Evolutionary conservation across 2,113 vertebrate species (phyloP).

Genomic region (Indicator indicator): DNA sequence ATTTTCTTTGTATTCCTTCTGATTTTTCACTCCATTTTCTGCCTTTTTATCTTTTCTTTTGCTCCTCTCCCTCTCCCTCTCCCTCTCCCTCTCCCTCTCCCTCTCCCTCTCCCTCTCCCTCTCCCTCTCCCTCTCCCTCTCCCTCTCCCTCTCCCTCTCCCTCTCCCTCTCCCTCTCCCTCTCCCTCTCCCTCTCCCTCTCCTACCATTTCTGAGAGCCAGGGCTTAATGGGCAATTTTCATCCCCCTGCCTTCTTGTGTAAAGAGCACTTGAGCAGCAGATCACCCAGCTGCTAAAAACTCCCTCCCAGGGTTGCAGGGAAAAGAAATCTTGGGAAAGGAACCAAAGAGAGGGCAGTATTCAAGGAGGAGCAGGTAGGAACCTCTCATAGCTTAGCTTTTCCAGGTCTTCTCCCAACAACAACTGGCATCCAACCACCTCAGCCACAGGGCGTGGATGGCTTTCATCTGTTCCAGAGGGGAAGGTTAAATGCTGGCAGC

Average conservation of each 20-base stretch:
- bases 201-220: background rate
- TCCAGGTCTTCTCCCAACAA: background rate
- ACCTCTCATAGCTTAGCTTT: background rate
- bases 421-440: background rate
- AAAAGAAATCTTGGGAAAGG: background rate
- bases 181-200: too few relatives aligned
- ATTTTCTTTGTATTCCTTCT: constrained; percentile 44
- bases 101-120: too few relatives aligned
- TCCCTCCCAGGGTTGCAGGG: background rate
- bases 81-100: too few relatives aligned
- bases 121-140: too few relatives aligned
- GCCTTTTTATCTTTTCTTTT: background rate
- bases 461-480: background rate
- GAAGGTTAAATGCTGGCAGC: background rate
- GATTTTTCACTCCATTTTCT: constrained; percentile 53
- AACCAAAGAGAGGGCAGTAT: background rate
- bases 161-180: too few relatives aligned
- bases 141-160: too few relatives aligned
- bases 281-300: background rate
- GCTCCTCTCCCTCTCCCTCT: too few relatives aligned
- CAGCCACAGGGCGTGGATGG: background rate
- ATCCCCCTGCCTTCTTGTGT: background rate
- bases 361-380: background rate
- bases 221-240: background rate
- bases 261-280: background rate